Conservation (phyloP, 2,888 invertebrate genomes). For the Rhodophaea formosa region DNA sequence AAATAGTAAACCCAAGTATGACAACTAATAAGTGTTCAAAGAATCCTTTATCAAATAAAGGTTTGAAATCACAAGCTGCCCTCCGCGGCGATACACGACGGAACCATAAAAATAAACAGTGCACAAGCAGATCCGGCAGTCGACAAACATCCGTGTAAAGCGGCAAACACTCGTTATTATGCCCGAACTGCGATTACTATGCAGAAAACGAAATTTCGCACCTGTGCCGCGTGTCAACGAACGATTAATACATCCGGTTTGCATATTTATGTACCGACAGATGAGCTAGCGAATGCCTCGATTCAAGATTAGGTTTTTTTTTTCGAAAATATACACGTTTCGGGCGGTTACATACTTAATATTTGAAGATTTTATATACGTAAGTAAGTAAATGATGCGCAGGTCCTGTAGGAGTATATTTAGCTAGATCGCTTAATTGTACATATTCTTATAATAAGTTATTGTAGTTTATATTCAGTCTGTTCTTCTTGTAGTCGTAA, state of each 20-base stretch:
- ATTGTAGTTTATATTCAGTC: too few relatives aligned
- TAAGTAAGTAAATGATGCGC: too few relatives aligned
- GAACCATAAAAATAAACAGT: conserved; percentile 7
- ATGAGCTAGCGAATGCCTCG: conserved; percentile 39
- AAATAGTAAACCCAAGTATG: too few relatives aligned
- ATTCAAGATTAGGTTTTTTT: background rate
- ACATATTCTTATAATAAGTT: too few relatives aligned
- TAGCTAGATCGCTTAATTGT: too few relatives aligned
- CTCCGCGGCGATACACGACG: background rate
- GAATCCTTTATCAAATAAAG: too few relatives aligned
- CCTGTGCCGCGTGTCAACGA: conserved; percentile 52
- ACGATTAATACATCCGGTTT: conserved; percentile 56
- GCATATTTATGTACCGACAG: conserved; percentile 35
- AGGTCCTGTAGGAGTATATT: too few relatives aligned
- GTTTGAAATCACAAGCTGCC: too few relatives aligned
- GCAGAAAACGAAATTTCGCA: conserved; percentile 42
- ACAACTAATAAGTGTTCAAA: too few relatives aligned
- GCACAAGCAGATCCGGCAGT: background rate
- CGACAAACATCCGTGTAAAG: conserved; percentile 8
- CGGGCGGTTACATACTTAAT: background rate
- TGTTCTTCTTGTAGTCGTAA: too few relatives aligned
- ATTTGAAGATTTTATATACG: too few relatives aligned
- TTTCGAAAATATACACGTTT: background rate
- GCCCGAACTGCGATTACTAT: conserved; percentile 23
- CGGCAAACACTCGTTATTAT: conserved; percentile 14